A percentile compares a stretch with the other conserved stretches of the same genome.
These are phyloP conservation scores for Cettia cetti DNA, from an alignment of 2,113 vertebrate species.

Conservation along the genomic window DNA sequence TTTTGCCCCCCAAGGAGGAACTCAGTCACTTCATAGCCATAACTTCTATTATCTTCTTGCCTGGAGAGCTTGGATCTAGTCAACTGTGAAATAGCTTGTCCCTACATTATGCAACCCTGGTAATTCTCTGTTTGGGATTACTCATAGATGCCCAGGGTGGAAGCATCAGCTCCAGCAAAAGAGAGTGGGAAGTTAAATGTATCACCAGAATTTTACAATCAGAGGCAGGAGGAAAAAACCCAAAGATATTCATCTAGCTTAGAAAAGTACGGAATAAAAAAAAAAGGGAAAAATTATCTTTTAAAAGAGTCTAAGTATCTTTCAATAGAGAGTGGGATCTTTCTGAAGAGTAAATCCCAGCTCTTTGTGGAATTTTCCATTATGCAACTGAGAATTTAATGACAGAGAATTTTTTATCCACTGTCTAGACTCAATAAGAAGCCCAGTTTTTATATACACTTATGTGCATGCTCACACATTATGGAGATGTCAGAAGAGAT, in stretches of 20 bases:
- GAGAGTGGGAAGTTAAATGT: not conserved
- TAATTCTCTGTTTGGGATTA: not conserved
- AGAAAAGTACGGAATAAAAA: not conserved
- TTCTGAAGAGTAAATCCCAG: not conserved
- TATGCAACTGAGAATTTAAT: not conserved
- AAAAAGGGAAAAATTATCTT: not conserved
- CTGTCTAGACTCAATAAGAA: not conserved
- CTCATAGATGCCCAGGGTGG: not conserved
- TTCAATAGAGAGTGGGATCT: not conserved
- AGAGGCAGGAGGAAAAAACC: not conserved
- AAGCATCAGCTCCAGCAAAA: not conserved
- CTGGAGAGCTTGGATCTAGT: not conserved
- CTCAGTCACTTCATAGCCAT: not conserved
- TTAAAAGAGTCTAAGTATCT: not conserved
- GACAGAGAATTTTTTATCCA: not conserved
- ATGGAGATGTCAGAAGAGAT: not conserved
- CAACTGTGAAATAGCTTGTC: constrained; percentile 13
- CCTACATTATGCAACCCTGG: not conserved
- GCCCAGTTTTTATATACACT: not conserved
- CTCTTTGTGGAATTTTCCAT: not conserved
- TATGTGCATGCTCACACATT: not conserved
- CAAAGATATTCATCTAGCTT: not conserved
- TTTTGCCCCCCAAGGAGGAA: not conserved
- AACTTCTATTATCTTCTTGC: not conserved
- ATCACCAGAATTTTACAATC: not conserved